Conservation (phyloP, 2,113 vertebrate species). For the Microtus richardsoni region DNA sequence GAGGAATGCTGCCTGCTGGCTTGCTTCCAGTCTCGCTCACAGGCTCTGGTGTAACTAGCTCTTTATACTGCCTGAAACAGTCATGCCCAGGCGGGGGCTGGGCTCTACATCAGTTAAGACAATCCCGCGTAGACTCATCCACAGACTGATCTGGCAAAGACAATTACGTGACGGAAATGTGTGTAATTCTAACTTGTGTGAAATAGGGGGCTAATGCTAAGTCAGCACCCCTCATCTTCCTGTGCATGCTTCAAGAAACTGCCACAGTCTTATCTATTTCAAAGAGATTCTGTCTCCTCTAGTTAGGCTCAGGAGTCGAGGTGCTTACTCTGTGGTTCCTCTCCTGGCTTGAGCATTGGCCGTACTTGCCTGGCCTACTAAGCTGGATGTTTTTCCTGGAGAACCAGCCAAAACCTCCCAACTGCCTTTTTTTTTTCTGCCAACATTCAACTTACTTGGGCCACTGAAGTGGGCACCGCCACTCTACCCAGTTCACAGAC, state of each 20-base stretch:
- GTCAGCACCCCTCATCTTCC: background rate
- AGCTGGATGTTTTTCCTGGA: background rate
- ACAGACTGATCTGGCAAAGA: background rate
- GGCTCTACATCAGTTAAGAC: background rate
- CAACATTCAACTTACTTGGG: background rate
- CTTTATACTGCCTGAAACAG: background rate
- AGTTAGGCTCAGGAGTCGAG: background rate
- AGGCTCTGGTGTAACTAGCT: background rate
- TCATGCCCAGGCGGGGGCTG: background rate
- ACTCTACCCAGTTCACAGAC: background rate
- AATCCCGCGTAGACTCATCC: background rate
- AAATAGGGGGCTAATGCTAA: background rate
- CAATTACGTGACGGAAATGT: background rate
- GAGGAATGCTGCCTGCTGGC: background rate
- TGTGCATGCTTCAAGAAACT: background rate
- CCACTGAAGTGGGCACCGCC: background rate
- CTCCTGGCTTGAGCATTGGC: accelerated
- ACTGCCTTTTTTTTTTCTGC: too few species aligned
- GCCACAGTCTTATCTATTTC: background rate
- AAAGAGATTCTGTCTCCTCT: background rate
- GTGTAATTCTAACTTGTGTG: background rate
- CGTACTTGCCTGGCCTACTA: accelerated
- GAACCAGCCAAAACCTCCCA: background rate
- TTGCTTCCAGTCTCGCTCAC: background rate
- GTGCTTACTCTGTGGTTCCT: background rate